Evolutionary conservation across 2,113 vertebrate genomes (phyloP).

Genomic region (zebrafish (Danio rerio)): GRCz12tu NC_133180.1:18640501-18641000

Average conservation of each 20-base stretch:
- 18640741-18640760: not conserved
- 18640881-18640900: not conserved
- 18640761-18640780: not conserved
- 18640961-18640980: no score
- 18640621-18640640: conserved; percentile 2
- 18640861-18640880: no score
- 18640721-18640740: not conserved
- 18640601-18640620: conserved; percentile 26
- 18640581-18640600: conserved; percentile 4
- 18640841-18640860: no score
- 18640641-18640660: conserved; percentile 1
- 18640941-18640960: no score
- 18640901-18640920: not conserved
- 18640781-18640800: no score
- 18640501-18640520: conserved; percentile 19
- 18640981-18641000: no score
- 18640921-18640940: no score
- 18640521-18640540: conserved; percentile 15
- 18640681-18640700: not conserved
- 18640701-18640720: not conserved
- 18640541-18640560: conserved; percentile 12
- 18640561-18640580: not conserved
- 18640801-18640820: no score
- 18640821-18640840: no score
- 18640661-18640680: not conserved